A percentile compares a stretch with the other conserved stretches of the same genome.
Evolutionary conservation across 2,113 vertebrate species (phyloP).

Genomic region (Bucco capensis): DNA sequence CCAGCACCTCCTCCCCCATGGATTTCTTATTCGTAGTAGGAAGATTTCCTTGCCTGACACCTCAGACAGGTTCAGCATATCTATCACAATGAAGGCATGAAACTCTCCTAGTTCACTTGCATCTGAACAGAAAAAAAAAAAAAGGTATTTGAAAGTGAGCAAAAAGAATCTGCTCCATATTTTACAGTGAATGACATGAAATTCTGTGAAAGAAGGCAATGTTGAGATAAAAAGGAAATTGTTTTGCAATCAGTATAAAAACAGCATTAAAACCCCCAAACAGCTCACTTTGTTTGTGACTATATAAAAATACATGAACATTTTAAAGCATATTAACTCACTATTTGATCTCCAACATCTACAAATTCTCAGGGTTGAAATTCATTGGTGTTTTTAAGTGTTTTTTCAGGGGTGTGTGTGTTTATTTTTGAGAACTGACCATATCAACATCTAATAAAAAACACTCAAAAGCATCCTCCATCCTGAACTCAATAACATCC

Average conservation of each 20-base stretch:
- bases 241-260: neutral
- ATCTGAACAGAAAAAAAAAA: conserved; percentile 58
- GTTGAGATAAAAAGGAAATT: neutral
- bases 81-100: conserved; percentile 87
- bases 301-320: neutral
- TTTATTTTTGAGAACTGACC: neutral
- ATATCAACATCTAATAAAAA: neutral
- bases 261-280: neutral
- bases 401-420: accelerated
- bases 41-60: conserved; percentile 66
- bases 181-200: neutral
- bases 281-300: neutral
- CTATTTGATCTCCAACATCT: neutral
- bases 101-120: conserved; percentile 81
- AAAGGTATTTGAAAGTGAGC: neutral
- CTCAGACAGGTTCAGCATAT: conserved; percentile 75
- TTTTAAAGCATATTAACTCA: neutral
- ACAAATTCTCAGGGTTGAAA: neutral
- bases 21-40: conserved; percentile 87
- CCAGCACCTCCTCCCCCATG: conserved; percentile 92
- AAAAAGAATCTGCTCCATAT: neutral
- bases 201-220: neutral
- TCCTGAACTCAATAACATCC: neutral
- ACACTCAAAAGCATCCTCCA: neutral
- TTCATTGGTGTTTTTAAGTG: neutral